phyloP scores from a whole-genome alignment of 2,888 invertebrate genomes.

The Dyspetes luteomarginatus region DNA sequence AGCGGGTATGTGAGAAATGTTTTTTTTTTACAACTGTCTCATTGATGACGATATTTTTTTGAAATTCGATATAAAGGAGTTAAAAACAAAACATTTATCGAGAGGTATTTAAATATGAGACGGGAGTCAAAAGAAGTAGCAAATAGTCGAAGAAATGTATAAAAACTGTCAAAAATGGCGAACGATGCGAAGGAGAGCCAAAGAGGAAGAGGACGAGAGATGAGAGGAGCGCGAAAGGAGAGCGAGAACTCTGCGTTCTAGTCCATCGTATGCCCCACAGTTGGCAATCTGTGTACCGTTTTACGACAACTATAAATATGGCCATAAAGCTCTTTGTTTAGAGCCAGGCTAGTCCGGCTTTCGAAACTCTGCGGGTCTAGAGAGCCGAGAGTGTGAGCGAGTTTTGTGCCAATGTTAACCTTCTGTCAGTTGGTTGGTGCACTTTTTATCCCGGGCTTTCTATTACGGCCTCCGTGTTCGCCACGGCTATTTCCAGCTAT shows the following conservation, averaged over 20 bases:
- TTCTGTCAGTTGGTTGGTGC: neutral
- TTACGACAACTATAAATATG: constrained; percentile 83
- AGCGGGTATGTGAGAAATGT: too few species aligned
- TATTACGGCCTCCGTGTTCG: neutral
- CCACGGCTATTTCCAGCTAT: neutral
- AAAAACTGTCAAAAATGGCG: constrained; percentile 57
- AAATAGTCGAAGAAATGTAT: constrained; percentile 34
- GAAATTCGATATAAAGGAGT: neutral
- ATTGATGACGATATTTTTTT: too few species aligned
- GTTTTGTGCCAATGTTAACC: constrained; percentile 36
- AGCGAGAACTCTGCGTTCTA: constrained; percentile 59
- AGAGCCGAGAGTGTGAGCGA: constrained; percentile 38
- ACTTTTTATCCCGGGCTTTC: neutral
- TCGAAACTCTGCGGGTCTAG: constrained; percentile 71
- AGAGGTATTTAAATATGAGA: constrained; percentile 42
- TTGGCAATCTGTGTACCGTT: constrained; percentile 82
- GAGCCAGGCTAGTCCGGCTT: constrained; percentile 79
- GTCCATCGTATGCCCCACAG: constrained; percentile 76
- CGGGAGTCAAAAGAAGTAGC: constrained; percentile 45
- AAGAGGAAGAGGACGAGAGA: constrained; percentile 23
- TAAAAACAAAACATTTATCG: constrained; percentile 59
- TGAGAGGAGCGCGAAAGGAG: constrained; percentile 59
- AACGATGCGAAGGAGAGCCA: constrained; percentile 58
- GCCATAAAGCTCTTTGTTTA: constrained; percentile 82
- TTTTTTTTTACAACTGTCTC: too few species aligned